A percentile compares a stretch with the other conserved stretches of the same genome.
These are phyloP conservation scores for Polypterus bichir DNA, from an alignment of 2,113 vertebrate genomes.

Conservation along the genomic window DNA sequence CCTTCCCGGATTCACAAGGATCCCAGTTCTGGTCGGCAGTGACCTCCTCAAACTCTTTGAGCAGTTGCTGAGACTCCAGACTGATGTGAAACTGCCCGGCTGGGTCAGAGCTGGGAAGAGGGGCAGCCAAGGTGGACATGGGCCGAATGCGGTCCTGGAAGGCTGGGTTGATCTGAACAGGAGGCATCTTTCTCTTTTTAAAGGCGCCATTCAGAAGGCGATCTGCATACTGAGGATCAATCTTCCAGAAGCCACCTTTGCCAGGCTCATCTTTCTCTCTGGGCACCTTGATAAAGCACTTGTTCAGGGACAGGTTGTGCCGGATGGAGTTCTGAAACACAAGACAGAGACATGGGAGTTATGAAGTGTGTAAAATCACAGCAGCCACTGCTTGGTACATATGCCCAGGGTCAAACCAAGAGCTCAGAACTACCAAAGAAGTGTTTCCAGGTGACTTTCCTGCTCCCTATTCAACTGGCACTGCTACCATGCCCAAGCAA, in stretches of 20 bases:
- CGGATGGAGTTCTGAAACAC: constrained; percentile 79
- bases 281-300: constrained; percentile 95
- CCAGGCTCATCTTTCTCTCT: constrained; percentile 88
- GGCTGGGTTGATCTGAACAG: constrained; percentile 71
- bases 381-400: neutral
- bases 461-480: too few relatives aligned
- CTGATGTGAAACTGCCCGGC: constrained; percentile 32
- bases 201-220: constrained; percentile 71
- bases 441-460: too few relatives aligned
- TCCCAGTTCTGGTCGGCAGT: constrained; percentile 56
- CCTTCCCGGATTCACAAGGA: constrained; percentile 30
- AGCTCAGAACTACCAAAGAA: too few relatives aligned
- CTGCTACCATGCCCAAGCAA: too few relatives aligned
- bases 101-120: neutral
- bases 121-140: neutral
- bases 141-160: constrained; percentile 38
- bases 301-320: constrained; percentile 93
- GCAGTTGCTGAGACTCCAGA: constrained; percentile 63
- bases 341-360: constrained; percentile 17
- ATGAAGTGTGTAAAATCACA: neutral
- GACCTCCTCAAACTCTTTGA: constrained; percentile 70
- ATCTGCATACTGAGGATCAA: constrained; percentile 81
- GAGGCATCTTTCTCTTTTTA: constrained; percentile 69
- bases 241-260: constrained; percentile 92
- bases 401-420: neutral